These are phyloP conservation scores for Channa argus DNA, from an alignment of 2,113 vertebrate species.

Conservation along the genomic window DNA sequence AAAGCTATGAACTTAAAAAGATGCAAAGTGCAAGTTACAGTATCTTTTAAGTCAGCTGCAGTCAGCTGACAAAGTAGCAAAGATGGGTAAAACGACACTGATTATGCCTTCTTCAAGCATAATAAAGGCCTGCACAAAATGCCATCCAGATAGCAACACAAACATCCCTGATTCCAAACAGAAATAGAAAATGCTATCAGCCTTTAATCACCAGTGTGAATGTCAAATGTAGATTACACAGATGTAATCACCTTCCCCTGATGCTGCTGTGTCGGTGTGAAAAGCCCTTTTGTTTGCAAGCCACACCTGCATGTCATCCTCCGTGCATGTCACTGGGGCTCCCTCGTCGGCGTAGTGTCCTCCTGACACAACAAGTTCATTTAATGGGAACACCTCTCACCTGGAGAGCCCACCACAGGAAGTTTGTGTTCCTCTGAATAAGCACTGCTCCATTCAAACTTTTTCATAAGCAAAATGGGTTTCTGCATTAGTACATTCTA, in stretches of 20 bases:
- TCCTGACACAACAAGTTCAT: conserved; percentile 29
- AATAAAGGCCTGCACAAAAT: conserved; percentile 72
- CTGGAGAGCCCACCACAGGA: neutral
- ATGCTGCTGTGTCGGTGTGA: conserved; percentile 11
- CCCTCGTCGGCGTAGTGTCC: conserved; percentile 10
- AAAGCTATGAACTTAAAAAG: neutral
- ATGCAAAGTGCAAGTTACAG: no score
- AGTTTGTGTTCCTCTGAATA: neutral
- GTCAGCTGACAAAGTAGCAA: conserved; percentile 14
- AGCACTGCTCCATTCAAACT: neutral
- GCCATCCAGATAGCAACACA: conserved; percentile 75
- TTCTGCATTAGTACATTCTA: neutral
- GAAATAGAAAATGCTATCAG: conserved; percentile 71
- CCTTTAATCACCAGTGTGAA: conserved; percentile 71
- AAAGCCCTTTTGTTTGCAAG: conserved; percentile 56
- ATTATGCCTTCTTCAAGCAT: conserved; percentile 41
- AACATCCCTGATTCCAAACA: conserved; percentile 54
- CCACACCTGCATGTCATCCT: conserved; percentile 48
- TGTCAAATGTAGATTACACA: conserved; percentile 79
- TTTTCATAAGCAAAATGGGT: neutral
- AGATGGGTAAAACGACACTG: conserved; percentile 32
- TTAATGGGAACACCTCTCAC: conserved; percentile 30
- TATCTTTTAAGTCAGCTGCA: neutral
- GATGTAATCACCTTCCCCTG: conserved; percentile 67
- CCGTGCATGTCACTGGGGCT: conserved; percentile 24